Evolutionary conservation across 2,113 vertebrate genomes (phyloP).

Genomic region (Eclectus roratus): DNA sequence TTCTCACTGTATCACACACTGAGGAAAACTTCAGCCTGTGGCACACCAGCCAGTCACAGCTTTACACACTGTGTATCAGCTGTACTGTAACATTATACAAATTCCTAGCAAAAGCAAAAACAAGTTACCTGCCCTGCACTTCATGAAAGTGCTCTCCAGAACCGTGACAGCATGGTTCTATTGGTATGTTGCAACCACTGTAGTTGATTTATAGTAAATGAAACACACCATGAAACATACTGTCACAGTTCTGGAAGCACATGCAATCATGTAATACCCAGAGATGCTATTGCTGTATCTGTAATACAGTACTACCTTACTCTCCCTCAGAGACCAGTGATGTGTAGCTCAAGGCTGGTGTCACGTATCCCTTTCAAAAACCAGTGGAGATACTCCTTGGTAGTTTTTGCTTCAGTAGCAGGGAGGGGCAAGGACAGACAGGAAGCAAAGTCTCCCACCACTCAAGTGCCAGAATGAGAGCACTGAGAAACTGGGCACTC

Average conservation of each 20-base stretch:
- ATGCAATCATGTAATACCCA: fast-evolving
- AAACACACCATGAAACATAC: not conserved
- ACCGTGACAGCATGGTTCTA: fast-evolving
- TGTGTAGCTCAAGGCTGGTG: fast-evolving
- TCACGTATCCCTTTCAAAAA: not conserved
- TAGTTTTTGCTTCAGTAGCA: fast-evolving
- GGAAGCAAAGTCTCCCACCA: not conserved
- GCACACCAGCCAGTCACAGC: not conserved
- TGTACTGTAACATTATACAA: not conserved
- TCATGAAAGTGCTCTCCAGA: not conserved
- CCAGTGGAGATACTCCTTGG: fast-evolving
- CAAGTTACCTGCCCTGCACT: not conserved
- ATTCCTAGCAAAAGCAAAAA: not conserved
- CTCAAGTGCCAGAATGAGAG: not conserved
- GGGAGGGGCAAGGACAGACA: fast-evolving
- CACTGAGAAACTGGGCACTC: fast-evolving
- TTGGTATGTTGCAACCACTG: fast-evolving
- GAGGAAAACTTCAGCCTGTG: not conserved
- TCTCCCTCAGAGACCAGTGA: not conserved
- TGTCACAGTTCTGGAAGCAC: not conserved
- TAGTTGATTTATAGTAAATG: not conserved
- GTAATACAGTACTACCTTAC: fast-evolving
- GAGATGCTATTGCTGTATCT: fast-evolving
- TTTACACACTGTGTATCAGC: fast-evolving
- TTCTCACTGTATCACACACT: not conserved